Base-by-base conservation (phyloP, 2,113 vertebrate species). In the Oryzias curvinotus region DNA sequence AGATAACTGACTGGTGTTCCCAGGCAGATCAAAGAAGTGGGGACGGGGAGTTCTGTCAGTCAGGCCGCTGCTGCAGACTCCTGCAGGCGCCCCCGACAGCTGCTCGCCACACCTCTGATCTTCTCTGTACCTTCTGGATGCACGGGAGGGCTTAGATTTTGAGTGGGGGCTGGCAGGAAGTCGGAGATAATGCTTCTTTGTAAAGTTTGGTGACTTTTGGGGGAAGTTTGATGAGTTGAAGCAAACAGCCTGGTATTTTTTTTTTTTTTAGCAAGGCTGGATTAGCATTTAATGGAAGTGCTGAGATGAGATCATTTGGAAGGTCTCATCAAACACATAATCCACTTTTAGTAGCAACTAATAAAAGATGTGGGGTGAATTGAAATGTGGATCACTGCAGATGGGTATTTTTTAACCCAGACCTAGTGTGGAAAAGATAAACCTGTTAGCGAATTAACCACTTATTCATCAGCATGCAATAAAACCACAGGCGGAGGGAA, bases 41-140 rank as follows among this genome's bases (percentile, higher is more conserved):
- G 77, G 84, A 75, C n/a, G 68, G 73, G 82, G 73, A 60, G 58
- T 2, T 41, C 69, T 79, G 84, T 88, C 88, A 87, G 72, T 87
- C 87, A 78, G 61, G 65, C 71, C 58, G 53, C 66, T 60, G 70
- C 75, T 50, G 66, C 84, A 80, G 61, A 84, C 70, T 81, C 73
- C 83, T 81, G 70, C 80, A 67, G 77, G 83, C 68, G 68, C 69
- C 85, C 80, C 72, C 80, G 87, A 88, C 87, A 87, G 85, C 63
- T 82, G 68, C 76, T 83, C 77, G 84, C 87, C 85, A 83, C 16
- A 42, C 46, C 80, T 88, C 84, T 83, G 84, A 88, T 89, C 85
- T 85, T 63, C 77, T 76, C 68, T 73, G 71, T 73, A 57, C 71
- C 71, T 78, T 77, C 65, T 69, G 81, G 68, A 66, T 81, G 67